Conservation (phyloP, 2,888 invertebrate genomes). For the Lysandra coridon region DNA sequence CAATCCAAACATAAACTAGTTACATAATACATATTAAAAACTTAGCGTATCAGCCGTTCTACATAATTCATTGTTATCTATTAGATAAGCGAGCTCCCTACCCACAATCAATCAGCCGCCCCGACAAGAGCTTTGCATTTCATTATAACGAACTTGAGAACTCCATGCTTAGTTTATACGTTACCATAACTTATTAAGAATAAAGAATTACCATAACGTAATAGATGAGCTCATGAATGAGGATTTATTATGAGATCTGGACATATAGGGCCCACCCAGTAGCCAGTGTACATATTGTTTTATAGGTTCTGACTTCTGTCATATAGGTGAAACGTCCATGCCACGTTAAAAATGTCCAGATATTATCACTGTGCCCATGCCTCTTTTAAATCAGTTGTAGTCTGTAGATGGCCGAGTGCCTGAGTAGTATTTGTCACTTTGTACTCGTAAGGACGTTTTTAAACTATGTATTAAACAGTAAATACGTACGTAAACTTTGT, state of each 20-base stretch:
- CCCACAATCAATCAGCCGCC: constrained; percentile 47
- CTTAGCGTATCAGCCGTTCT: constrained; percentile 29
- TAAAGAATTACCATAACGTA: constrained; percentile 14
- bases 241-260: constrained; percentile 4
- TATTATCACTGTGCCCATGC: no score
- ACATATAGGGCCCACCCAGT: constrained; percentile 2
- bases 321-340: neutral
- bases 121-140: constrained; percentile 49
- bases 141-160: constrained; percentile 39
- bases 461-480: no score
- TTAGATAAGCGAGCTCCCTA: constrained; percentile 34
- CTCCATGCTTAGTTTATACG: constrained; percentile 26
- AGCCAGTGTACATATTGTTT: neutral
- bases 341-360: no score
- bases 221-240: neutral
- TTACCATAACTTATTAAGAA: constrained; percentile 27
- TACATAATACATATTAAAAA: constrained; percentile 24
- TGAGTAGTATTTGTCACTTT: no score
- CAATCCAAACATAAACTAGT: neutral
- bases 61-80: constrained; percentile 33
- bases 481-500: no score
- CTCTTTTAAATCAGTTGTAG: no score
- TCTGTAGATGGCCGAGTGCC: no score
- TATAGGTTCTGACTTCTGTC: neutral
- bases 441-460: no score